Evolutionary conservation across 2,113 vertebrate species (phyloP).

Genomic region (Xiphophorus hellerii): DNA sequence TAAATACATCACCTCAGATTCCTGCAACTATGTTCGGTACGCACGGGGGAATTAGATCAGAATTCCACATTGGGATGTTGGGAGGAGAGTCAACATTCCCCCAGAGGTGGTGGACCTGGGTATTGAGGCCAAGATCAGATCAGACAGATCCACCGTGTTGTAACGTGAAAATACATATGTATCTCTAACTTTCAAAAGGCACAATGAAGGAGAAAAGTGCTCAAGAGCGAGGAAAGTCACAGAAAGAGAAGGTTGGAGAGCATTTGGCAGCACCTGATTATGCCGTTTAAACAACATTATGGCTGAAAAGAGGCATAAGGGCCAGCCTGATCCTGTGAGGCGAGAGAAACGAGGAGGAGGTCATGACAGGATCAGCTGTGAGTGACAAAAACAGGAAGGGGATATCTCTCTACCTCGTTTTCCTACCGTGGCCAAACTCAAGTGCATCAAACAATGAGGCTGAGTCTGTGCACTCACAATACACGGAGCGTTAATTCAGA

Average conservation of each 20-base stretch:
- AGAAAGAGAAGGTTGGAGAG: slow-evolving; percentile 9
- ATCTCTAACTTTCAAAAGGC: not conserved
- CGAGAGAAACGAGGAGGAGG: slow-evolving; percentile 63
- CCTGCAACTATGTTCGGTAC: slow-evolving; percentile 61
- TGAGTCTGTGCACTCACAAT: slow-evolving; percentile 18
- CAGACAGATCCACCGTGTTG: slow-evolving; percentile 7
- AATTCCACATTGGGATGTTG: slow-evolving; percentile 78
- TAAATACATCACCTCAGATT: slow-evolving; percentile 67
- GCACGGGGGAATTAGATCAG: slow-evolving; percentile 67
- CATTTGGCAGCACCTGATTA: slow-evolving; percentile 47
- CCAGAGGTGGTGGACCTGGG: slow-evolving; percentile 39
- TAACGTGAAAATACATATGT: not conserved
- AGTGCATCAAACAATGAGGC: slow-evolving; percentile 61
- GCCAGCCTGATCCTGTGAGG: slow-evolving; percentile 61
- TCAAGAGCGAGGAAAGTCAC: slow-evolving; percentile 2
- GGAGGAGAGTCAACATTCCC: slow-evolving; percentile 75
- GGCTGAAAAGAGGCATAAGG: slow-evolving; percentile 55
- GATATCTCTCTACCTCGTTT: slow-evolving; percentile 78
- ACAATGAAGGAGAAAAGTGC: not conserved
- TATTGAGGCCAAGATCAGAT: slow-evolving; percentile 44
- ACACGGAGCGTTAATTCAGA: slow-evolving; percentile 26
- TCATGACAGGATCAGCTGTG: slow-evolving; percentile 76
- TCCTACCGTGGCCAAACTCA: slow-evolving; percentile 68
- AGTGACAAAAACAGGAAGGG: slow-evolving; percentile 83
- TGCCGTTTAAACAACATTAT: slow-evolving; percentile 62